Evolutionary conservation across 2,888 invertebrate genomes (phyloP).

Genomic region (Dynastes hyllus): DNA sequence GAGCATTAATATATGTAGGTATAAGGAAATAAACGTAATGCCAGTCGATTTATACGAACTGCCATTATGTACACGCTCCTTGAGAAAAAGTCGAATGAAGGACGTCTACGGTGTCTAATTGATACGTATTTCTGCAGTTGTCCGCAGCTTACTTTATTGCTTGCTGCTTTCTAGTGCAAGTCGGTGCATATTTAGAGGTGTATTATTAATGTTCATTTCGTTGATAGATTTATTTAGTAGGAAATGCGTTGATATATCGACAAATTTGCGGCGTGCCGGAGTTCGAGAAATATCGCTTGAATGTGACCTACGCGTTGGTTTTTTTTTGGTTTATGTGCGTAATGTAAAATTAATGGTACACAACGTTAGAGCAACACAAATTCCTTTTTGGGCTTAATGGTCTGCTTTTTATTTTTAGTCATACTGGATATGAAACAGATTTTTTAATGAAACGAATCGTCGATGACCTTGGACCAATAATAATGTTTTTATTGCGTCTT

Average conservation of each 20-base stretch:
- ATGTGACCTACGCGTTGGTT: constrained; percentile 13
- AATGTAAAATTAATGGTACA: background rate
- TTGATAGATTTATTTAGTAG: constrained; percentile 41
- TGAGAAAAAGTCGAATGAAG: constrained; percentile 28
- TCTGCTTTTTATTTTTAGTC: background rate
- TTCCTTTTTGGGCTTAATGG: too few species aligned
- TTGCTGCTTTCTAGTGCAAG: background rate
- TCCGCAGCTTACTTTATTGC: constrained; percentile 16
- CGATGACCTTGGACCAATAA: too few species aligned
- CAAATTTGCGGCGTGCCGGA: constrained; percentile 21
- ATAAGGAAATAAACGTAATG: constrained; percentile 31
- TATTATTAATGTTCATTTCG: constrained; percentile 25
- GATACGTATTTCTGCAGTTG: constrained; percentile 30
- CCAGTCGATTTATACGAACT: constrained; percentile 3
- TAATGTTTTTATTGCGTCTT: too few species aligned
- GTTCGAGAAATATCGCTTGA: constrained; percentile 5
- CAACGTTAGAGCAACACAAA: background rate
- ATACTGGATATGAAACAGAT: background rate
- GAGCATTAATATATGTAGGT: background rate
- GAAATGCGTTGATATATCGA: constrained; percentile 39
- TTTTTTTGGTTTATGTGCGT: constrained; percentile 2
- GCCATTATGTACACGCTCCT: background rate
- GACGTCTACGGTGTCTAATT: constrained; percentile 35
- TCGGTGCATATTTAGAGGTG: constrained; percentile 15
- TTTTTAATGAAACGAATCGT: too few species aligned